phyloP scores from a whole-genome alignment of 2,888 invertebrate genomes.

The Lobophora halterata region DNA sequence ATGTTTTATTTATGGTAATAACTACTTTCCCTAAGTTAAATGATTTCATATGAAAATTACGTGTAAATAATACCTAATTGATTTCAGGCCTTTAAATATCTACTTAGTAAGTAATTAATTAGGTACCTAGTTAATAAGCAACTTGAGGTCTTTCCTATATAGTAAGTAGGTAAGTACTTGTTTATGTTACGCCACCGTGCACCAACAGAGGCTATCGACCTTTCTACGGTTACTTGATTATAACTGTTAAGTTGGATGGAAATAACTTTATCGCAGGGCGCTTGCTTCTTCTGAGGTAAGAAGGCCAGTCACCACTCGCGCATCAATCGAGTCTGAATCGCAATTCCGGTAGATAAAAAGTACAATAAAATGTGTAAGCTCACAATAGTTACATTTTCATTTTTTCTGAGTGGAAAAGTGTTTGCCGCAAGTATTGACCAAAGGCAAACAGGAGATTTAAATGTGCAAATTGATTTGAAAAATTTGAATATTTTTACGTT shows the following conservation, averaged over 20 bases:
- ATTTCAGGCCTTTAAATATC: too few species aligned
- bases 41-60: too few species aligned
- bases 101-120: too few species aligned
- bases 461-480: conserved; percentile 89
- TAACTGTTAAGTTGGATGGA: conserved; percentile 76
- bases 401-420: conserved; percentile 34
- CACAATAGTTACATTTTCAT: conserved; percentile 36
- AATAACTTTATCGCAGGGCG: conserved; percentile 70
- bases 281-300: conserved; percentile 28
- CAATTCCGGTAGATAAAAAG: conserved; percentile 34
- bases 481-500: conserved; percentile 88
- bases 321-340: conserved; percentile 54
- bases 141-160: too few species aligned
- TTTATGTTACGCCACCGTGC: conserved; percentile 44
- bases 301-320: conserved; percentile 48
- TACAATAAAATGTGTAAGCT: conserved; percentile 38
- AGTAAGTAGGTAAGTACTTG: conserved; percentile 67
- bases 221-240: conserved; percentile 75
- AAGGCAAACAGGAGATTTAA: conserved; percentile 88
- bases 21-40: too few species aligned
- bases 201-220: conserved; percentile 75
- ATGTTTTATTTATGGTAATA: too few species aligned
- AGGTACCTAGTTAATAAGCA: too few species aligned
- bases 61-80: too few species aligned
- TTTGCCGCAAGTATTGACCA: conserved; percentile 80